These are phyloP conservation scores for Sceloporus tristichus DNA, from an alignment of 2,113 vertebrate genomes.

Conservation along the genomic window DNA sequence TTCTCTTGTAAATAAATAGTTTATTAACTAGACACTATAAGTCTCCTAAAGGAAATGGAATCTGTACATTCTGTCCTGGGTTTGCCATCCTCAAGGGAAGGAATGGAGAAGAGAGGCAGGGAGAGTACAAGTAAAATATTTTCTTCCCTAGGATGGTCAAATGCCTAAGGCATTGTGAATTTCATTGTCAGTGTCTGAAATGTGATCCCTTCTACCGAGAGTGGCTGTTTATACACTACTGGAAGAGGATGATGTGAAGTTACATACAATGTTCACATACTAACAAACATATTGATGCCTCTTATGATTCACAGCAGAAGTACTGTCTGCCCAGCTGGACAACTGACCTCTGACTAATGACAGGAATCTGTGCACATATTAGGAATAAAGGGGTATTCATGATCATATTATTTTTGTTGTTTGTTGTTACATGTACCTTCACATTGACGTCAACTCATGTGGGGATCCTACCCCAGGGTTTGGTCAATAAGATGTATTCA, in stretches of 20 bases:
- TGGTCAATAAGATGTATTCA: too few relatives aligned
- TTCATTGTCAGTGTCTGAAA: neutral
- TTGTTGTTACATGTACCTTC: too few relatives aligned
- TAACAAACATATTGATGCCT: too few relatives aligned
- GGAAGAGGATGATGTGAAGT: neutral
- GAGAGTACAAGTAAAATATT: neutral
- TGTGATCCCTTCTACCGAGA: neutral
- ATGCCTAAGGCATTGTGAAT: neutral
- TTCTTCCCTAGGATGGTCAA: neutral
- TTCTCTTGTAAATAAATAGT: constrained; percentile 8
- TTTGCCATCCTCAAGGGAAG: neutral
- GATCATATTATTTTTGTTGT: too few relatives aligned
- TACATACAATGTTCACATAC: neutral
- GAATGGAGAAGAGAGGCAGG: neutral
- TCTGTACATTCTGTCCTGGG: neutral
- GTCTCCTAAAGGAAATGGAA: neutral
- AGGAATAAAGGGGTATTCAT: too few relatives aligned
- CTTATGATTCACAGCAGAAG: too few relatives aligned
- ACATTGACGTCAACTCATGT: too few relatives aligned
- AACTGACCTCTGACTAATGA: too few relatives aligned
- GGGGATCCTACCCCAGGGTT: too few relatives aligned
- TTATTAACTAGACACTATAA: neutral
- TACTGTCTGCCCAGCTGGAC: too few relatives aligned
- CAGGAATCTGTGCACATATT: too few relatives aligned
- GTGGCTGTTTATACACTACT: neutral